Base-by-base conservation (phyloP, 2,888 invertebrate genomes). In the Eilema depressum region DNA sequence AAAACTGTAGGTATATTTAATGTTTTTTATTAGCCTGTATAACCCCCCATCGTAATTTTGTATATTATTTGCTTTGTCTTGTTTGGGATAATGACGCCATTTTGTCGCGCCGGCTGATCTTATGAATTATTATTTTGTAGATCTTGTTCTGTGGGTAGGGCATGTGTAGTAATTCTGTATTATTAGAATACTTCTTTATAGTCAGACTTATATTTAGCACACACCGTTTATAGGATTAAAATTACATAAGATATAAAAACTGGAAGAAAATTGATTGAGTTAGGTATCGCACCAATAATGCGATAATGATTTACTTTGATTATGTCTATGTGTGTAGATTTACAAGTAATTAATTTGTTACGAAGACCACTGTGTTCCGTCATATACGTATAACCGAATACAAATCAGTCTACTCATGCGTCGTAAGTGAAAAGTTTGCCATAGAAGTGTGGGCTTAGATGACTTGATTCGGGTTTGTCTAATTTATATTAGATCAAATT, bases 101-200 rank as follows among this genome's bases (percentile, higher is more conserved):
- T 94, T 95, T 95, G 95, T 95, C 88, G 93, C 94, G 94, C 95
- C 95, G 95, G 95, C 95, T 95, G 95, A 95, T 95, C 91, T 75
- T 85, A 83, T 75, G 89, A 91, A 90, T 90, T 92, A 91, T 88
- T 91, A 91, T 91, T 92, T 92, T 91, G 80, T 85, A 74, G 79
- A 74, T 73, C 85, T 86, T 85, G 82, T 87, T 83, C 86, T 84
- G 84, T 83, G 83, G 84, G 82, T 88, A 88, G 87, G 79, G 82
- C 82, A 80, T 76, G 75, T 83, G 80, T 75, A 81, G 82, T 83
- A 84, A 81, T 82, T 80, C 81, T 82, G 82, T 83, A 83, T 77
- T 83, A 81, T 73, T 80, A 80, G 78, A 83, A 71, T 73, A 70
- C 63, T 78, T 70, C 75, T 78, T 68, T 73, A 70, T 56, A 74